Evolutionary conservation across 2,113 vertebrate genomes (phyloP).

Genomic region (Cairina moschata): DNA sequence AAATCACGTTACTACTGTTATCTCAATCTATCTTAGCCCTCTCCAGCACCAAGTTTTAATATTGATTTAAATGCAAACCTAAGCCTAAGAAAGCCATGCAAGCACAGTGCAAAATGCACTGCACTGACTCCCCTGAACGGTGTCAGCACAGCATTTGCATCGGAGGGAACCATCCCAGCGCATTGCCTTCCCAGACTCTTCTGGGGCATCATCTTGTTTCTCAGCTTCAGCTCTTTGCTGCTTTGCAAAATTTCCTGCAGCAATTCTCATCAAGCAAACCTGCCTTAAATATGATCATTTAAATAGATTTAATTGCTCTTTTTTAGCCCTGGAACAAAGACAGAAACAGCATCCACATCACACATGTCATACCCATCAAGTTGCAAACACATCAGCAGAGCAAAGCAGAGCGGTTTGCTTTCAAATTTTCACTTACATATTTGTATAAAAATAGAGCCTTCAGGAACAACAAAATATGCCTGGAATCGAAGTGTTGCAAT

Average conservation of each 20-base stretch:
- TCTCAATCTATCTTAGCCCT: background rate
- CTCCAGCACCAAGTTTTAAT: background rate
- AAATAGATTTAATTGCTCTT: background rate
- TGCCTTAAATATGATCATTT: background rate
- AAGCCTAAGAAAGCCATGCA: background rate
- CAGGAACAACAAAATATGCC: background rate
- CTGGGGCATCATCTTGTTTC: background rate
- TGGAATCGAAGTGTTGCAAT: background rate
- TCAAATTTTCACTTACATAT: background rate
- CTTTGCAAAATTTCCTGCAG: background rate
- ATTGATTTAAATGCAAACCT: background rate
- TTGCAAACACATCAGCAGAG: background rate
- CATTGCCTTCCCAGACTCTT: background rate
- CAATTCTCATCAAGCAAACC: background rate
- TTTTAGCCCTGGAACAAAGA: background rate
- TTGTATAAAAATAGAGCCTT: background rate
- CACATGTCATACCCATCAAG: background rate
- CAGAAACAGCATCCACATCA: background rate
- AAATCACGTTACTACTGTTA: slow-evolving; percentile 4
- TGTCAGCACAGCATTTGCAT: background rate
- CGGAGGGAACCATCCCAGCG: background rate
- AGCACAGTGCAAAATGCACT: background rate
- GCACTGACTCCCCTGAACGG: background rate
- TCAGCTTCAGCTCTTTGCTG: background rate
- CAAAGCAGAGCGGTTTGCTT: background rate